Percentiles rank a stretch among this genome's conserved stretches.
phyloP scores from a whole-genome alignment of 2,113 vertebrate species.

The Centropus bengalensis region DNA sequence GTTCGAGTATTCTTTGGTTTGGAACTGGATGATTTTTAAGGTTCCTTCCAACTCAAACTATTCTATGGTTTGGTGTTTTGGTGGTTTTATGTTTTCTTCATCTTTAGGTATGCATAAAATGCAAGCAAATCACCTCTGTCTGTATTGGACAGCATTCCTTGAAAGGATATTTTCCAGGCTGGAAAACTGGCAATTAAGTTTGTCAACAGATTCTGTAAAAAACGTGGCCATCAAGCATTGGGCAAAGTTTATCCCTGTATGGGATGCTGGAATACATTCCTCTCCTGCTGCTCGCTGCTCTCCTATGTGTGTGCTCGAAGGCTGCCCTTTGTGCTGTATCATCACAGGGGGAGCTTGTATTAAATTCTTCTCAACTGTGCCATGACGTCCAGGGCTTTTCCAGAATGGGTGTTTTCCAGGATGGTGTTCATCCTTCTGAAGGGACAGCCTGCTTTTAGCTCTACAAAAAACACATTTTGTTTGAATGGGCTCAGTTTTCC shows the following conservation, averaged over 20 bases:
- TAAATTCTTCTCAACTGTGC: not conserved
- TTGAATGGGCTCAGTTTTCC: not conserved
- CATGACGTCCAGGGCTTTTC: not conserved
- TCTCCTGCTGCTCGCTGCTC: not conserved
- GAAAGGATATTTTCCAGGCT: not conserved
- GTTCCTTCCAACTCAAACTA: too few relatives aligned
- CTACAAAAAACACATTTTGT: not conserved
- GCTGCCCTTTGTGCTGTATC: not conserved
- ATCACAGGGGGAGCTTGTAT: not conserved
- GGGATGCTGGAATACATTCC: not conserved
- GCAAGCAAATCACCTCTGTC: not conserved
- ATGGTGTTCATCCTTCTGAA: not conserved
- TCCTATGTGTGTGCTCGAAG: not conserved
- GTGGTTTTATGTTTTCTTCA: accelerated
- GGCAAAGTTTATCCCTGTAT: not conserved
- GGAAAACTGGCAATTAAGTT: not conserved
- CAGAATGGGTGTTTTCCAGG: not conserved
- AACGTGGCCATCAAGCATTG: not conserved
- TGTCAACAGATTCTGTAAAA: not conserved
- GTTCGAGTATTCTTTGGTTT: not conserved
- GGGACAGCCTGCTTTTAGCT: not conserved
- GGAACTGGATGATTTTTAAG: too few relatives aligned
- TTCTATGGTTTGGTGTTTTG: not conserved
- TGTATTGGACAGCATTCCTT: not conserved
- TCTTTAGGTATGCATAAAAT: not conserved